These are phyloP conservation scores for Auanema sp. DNA, from an alignment of 2,888 invertebrate genomes.

Conservation along the genomic window DNA sequence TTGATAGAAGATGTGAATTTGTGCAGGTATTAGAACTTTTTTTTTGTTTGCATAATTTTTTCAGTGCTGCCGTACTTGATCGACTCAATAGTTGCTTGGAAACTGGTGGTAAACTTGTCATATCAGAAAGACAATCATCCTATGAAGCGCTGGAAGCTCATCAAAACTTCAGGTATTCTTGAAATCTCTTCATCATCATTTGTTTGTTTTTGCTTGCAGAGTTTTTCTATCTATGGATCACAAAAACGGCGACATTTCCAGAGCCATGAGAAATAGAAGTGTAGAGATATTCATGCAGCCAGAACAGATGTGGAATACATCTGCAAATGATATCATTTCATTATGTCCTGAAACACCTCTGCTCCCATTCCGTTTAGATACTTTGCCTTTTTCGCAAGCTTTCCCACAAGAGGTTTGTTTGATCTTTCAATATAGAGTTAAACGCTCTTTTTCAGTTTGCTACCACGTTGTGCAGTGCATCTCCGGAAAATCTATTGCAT, in stretches of 20 bases:
- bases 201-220: conserved; percentile 66
- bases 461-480: no score
- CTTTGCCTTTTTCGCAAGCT: background rate
- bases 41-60: conserved; percentile 17
- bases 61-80: conserved; percentile 88
- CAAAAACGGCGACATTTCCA: conserved; percentile 89
- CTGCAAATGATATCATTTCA: conserved; percentile 20
- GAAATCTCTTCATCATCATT: background rate
- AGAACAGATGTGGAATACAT: conserved; percentile 27
- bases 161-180: conserved; percentile 75
- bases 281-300: conserved; percentile 79
- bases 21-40: conserved; percentile 48
- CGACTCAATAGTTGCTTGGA: conserved; percentile 92
- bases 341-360: background rate
- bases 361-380: no score
- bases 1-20: conserved; percentile 67
- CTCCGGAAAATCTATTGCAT: no score
- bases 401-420: conserved; percentile 1
- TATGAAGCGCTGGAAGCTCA: conserved; percentile 79
- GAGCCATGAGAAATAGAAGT: conserved; percentile 96
- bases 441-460: no score
- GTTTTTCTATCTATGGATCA: conserved; percentile 93
- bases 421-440: no score
- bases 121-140: conserved; percentile 84
- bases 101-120: conserved; percentile 82